These are phyloP conservation scores for Dasypogon diadema DNA, from an alignment of 2,888 invertebrate genomes.

Conservation along the genomic window DNA sequence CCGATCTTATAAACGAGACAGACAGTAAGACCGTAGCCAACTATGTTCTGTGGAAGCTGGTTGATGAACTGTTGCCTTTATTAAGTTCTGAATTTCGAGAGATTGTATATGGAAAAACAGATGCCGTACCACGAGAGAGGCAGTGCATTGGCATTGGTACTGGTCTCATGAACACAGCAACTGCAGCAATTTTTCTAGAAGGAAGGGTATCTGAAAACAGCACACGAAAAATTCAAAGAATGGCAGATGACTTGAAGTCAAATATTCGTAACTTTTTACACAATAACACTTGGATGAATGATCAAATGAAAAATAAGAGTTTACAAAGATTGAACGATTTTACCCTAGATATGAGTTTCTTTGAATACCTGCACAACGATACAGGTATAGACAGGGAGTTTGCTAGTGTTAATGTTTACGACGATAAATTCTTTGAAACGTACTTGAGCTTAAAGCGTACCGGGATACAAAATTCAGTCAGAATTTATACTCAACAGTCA, in stretches of 20 bases:
- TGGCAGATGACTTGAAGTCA: neutral
- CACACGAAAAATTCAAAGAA: neutral
- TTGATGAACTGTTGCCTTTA: neutral
- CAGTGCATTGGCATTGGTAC: neutral
- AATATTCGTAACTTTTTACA: neutral
- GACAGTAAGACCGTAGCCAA: neutral
- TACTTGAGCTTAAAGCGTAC: neutral
- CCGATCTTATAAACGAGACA: neutral
- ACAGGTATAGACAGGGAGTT: neutral
- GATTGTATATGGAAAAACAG: neutral
- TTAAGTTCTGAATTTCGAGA: neutral
- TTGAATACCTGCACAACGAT: neutral
- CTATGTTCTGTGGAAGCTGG: neutral
- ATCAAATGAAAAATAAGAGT: neutral
- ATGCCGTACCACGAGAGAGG: neutral
- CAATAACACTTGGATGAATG: neutral
- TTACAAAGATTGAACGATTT: neutral
- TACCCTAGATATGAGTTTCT: neutral
- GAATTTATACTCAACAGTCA: neutral
- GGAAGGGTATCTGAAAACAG: neutral
- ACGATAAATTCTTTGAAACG: constrained; percentile 6
- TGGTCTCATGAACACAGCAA: neutral
- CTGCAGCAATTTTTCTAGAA: neutral
- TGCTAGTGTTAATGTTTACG: neutral
- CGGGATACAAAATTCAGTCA: neutral